Percentiles rank a stretch among this genome's conserved stretches.
Evolutionary conservation across 2,113 vertebrate genomes (phyloP).

Genomic region (Capreolus pygargus): DNA sequence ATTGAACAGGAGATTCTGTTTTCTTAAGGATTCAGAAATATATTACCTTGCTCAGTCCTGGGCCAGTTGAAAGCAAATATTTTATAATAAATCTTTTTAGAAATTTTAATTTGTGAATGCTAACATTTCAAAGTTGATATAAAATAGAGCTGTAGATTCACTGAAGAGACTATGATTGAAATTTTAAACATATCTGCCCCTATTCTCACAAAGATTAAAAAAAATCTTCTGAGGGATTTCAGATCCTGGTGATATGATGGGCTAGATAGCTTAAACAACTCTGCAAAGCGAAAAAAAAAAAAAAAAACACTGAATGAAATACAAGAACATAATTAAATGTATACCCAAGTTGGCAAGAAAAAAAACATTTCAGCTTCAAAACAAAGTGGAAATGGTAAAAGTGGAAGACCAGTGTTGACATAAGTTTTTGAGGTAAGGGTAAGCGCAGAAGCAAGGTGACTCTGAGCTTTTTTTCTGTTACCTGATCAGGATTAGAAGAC

Average conservation of each 20-base stretch:
- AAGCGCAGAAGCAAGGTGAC: background rate
- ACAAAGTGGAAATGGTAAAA: background rate
- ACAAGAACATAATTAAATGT: background rate
- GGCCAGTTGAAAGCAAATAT: background rate
- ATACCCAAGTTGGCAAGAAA: background rate
- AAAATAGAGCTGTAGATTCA: background rate
- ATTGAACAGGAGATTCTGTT: background rate
- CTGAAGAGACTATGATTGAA: background rate
- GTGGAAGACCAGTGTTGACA: background rate
- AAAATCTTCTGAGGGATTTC: background rate
- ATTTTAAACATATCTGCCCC: background rate
- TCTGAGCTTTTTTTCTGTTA: background rate
- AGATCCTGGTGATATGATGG: background rate
- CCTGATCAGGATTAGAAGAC: background rate
- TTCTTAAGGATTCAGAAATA: slow-evolving; percentile 13
- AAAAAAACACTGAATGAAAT: background rate
- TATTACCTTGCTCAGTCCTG: background rate
- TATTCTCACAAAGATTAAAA: background rate
- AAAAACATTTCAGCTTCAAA: background rate
- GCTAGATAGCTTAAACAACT: background rate
- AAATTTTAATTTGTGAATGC: slow-evolving; percentile 17
- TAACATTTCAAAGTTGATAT: slow-evolving; percentile 34
- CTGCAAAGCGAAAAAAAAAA: background rate
- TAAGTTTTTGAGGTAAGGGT: background rate
- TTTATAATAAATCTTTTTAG: background rate